These are phyloP conservation scores for Daubentonia madagascariensis DNA, from an alignment of 2,113 vertebrate species.

Conservation along the genomic window DNA sequence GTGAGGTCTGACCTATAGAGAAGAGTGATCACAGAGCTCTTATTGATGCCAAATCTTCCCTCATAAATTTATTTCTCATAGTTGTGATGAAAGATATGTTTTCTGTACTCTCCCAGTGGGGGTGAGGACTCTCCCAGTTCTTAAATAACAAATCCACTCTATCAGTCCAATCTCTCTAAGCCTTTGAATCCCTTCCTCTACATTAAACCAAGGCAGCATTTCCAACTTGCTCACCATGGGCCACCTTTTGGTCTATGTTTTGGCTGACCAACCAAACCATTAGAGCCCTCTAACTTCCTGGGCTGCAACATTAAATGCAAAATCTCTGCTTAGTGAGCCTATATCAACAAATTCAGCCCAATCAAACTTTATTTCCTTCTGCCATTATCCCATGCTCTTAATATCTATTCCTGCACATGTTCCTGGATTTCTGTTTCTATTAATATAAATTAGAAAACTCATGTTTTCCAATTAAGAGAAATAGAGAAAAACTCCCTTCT, in stretches of 20 bases:
- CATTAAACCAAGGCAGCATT: background rate
- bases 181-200: background rate
- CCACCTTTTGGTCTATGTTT: background rate
- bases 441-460: background rate
- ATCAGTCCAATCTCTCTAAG: background rate
- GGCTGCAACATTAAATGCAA: background rate
- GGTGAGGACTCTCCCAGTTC: background rate
- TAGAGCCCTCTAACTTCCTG: background rate
- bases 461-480: too few species aligned
- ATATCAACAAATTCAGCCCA: background rate
- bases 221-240: background rate
- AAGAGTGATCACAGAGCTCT: background rate
- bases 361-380: background rate
- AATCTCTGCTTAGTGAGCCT: background rate
- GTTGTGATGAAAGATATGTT: background rate
- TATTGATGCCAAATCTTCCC: background rate
- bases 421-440: background rate
- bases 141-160: background rate
- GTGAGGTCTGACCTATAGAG: too few species aligned
- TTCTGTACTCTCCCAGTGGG: background rate
- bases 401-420: background rate
- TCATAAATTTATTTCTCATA: background rate
- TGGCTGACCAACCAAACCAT: background rate
- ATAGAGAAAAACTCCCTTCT: slow-evolving; percentile 51
- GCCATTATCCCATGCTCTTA: background rate